These are phyloP conservation scores for Cephus pulcher DNA, from an alignment of 2,888 invertebrate species.

Conservation along the genomic window DNA sequence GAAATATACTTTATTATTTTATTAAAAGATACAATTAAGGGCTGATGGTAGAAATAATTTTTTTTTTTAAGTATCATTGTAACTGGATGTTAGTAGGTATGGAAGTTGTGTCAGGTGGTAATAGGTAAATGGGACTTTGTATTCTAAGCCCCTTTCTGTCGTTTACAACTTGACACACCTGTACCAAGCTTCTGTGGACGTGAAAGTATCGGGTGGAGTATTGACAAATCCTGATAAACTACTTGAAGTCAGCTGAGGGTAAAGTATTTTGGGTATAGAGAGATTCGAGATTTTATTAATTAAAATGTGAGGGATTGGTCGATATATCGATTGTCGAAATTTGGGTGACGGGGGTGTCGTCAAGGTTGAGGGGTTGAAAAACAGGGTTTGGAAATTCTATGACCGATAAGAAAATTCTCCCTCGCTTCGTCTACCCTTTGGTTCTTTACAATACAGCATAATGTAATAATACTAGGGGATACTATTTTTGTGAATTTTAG, in stretches of 20 bases:
- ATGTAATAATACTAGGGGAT: neutral
- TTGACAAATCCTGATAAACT: conserved; percentile 3
- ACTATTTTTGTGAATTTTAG: neutral
- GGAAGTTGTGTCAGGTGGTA: conserved; percentile 22
- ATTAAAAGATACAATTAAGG: neutral
- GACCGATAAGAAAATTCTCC: neutral
- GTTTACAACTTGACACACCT: conserved; percentile 28
- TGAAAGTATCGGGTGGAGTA: conserved; percentile 1
- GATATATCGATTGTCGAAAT: neutral
- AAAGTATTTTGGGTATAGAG: neutral
- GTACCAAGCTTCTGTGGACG: conserved; percentile 16
- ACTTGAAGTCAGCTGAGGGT: neutral
- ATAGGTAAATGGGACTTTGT: conserved; percentile 18
- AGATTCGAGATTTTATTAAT: neutral
- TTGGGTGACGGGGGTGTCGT: neutral
- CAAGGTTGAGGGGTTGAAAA: neutral
- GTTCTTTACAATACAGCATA: neutral
- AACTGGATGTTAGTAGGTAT: neutral
- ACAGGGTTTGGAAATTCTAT: neutral
- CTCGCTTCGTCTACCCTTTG: neutral
- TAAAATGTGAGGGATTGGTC: neutral
- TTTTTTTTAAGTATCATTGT: neutral
- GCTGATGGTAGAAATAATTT: neutral
- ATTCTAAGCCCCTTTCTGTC: conserved; percentile 13
- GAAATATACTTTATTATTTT: neutral